phyloP scores from a whole-genome alignment of 2,797 vertebrate species.

The Darevskia mixta region DNA sequence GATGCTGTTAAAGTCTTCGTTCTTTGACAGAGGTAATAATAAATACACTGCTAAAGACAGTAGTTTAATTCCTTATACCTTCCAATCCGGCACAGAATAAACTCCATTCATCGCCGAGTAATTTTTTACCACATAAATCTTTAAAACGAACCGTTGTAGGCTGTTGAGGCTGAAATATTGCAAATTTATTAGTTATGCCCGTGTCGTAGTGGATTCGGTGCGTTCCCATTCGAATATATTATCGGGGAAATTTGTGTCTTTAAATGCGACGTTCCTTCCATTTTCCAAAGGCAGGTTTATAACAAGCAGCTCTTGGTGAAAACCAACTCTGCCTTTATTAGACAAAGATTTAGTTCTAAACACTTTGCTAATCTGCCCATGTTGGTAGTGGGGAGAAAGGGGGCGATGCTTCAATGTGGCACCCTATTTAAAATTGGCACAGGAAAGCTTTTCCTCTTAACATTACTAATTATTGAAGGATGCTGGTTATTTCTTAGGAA shows the following conservation, averaged over 20 bases:
- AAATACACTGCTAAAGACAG: slow-evolving; percentile 82
- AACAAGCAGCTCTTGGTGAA: slow-evolving; percentile 72
- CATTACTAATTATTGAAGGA: slow-evolving; percentile 53
- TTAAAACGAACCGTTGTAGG: slow-evolving; percentile 78
- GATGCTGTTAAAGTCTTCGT: slow-evolving; percentile 77
- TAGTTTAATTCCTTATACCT: slow-evolving; percentile 82
- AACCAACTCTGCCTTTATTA: slow-evolving; percentile 70
- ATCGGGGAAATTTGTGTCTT: slow-evolving; percentile 79
- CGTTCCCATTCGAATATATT: slow-evolving; percentile 81
- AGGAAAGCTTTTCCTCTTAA: slow-evolving; percentile 61
- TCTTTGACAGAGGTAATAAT: slow-evolving; percentile 84
- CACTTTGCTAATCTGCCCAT: slow-evolving; percentile 67
- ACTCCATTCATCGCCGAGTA: slow-evolving; percentile 80
- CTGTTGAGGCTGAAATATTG: slow-evolving; percentile 83
- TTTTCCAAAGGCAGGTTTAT: slow-evolving; percentile 68
- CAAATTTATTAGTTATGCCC: slow-evolving; percentile 82
- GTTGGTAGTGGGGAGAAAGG: slow-evolving; percentile 25
- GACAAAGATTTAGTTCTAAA: slow-evolving; percentile 77
- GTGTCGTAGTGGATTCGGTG: slow-evolving; percentile 80
- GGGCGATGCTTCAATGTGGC: slow-evolving; percentile 54
- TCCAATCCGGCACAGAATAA: slow-evolving; percentile 81
- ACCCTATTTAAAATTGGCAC: slow-evolving; percentile 57
- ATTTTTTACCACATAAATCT: slow-evolving; percentile 84
- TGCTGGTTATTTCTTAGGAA: slow-evolving; percentile 25
- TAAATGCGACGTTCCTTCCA: slow-evolving; percentile 76